These are phyloP conservation scores for Anthonomus grandis DNA, from an alignment of 1,140 invertebrate species.

Conservation along the genomic window DNA sequence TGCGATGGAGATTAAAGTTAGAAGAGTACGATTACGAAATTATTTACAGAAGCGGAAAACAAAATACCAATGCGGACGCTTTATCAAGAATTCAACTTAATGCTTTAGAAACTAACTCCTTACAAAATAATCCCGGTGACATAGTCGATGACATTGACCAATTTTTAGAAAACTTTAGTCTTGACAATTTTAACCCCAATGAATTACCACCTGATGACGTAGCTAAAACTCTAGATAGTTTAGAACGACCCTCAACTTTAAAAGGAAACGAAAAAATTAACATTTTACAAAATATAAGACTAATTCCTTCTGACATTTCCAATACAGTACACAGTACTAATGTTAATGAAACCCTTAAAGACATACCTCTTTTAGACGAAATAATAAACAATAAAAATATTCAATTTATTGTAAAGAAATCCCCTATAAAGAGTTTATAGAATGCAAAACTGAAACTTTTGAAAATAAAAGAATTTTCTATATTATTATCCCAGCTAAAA, in stretches of 20 bases:
- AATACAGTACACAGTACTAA: neutral
- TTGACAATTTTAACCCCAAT: too few species aligned
- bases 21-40: conserved; percentile 50
- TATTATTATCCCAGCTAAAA: conserved; percentile 1
- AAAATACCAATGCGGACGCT: conserved; percentile 35
- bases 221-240: neutral
- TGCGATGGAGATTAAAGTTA: conserved; percentile 48
- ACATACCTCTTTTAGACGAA: conserved; percentile 4
- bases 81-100: conserved; percentile 6
- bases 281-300: neutral
- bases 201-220: neutral
- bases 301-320: too few species aligned
- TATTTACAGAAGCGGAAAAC: conserved; percentile 41
- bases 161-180: too few species aligned
- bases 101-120: neutral
- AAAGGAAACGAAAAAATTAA: neutral
- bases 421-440: conserved; percentile 2
- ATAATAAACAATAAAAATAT: conserved; percentile 14
- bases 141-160: neutral
- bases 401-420: conserved; percentile 18
- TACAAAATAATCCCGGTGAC: conserved; percentile 8
- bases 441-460: conserved; percentile 3
- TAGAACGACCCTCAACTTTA: neutral
- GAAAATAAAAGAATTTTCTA: conserved; percentile 8
- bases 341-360: neutral